A percentile compares a stretch with the other conserved stretches of the same genome.
These are phyloP conservation scores for Drosophila pseudotalamancana DNA, from an alignment of 2,888 invertebrate genomes.

Conservation along the genomic window DNA sequence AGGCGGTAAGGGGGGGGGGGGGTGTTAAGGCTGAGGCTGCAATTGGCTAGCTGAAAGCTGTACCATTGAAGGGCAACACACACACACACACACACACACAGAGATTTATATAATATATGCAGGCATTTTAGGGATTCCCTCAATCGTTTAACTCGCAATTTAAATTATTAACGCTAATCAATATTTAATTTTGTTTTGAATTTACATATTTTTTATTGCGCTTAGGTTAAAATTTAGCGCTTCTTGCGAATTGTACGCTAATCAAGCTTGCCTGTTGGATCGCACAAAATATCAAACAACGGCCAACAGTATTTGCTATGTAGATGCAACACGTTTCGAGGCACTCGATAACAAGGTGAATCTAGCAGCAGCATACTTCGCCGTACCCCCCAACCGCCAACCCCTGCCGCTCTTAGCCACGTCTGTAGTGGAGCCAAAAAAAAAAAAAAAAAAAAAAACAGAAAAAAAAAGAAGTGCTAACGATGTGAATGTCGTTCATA, in stretches of 20 bases:
- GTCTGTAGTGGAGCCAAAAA: background rate
- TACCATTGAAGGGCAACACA: conserved; percentile 22
- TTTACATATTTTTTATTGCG: background rate
- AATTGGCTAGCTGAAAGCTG: conserved; percentile 1
- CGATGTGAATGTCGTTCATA: conserved; percentile 15
- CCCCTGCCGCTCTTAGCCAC: background rate
- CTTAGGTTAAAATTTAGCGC: background rate
- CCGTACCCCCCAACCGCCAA: background rate
- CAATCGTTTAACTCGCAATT: background rate
- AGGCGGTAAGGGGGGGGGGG: background rate
- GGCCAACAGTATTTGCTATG: background rate
- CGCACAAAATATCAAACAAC: background rate
- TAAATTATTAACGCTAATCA: background rate
- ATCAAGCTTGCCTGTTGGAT: background rate
- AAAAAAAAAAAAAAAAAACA: too few relatives aligned
- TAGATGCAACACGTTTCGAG: background rate
- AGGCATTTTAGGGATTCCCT: background rate
- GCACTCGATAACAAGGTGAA: conserved; percentile 1
- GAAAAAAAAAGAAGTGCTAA: conserved; percentile 29
- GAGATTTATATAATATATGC: background rate
- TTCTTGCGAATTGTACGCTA: background rate
- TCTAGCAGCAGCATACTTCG: background rate
- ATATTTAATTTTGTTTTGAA: background rate
- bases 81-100: background rate
- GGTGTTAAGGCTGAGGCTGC: background rate